These are phyloP conservation scores for Microplitis deprimator DNA, from an alignment of 2,888 invertebrate species.

Conservation along the genomic window DNA sequence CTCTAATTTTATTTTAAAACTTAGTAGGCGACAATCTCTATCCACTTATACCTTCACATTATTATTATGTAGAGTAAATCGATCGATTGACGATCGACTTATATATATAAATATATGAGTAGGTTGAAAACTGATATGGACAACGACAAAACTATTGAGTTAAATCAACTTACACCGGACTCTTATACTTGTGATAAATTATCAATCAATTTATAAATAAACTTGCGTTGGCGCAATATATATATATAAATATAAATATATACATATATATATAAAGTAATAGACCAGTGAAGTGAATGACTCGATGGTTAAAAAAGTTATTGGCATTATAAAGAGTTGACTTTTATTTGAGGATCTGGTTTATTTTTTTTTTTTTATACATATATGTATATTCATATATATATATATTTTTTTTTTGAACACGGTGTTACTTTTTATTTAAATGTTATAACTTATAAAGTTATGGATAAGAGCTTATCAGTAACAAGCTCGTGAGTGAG, in stretches of 20 bases:
- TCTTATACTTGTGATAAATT: slow-evolving; percentile 52
- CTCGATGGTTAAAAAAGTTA: neutral
- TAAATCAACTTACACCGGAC: slow-evolving; percentile 3
- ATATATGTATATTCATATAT: neutral
- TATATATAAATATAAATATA: no score
- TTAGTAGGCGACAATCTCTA: slow-evolving; percentile 34
- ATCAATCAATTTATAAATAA: slow-evolving; percentile 60
- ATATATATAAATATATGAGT: slow-evolving; percentile 2
- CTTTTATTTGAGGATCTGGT: slow-evolving; percentile 15
- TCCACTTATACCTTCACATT: neutral
- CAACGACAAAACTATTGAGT: neutral
- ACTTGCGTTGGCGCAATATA: slow-evolving; percentile 49
- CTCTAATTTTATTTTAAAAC: slow-evolving; percentile 42
- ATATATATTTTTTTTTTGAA: neutral
- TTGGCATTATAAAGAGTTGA: neutral
- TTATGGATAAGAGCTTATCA: neutral
- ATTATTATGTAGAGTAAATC: slow-evolving; percentile 1
- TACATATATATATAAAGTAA: no score
- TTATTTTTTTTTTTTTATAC: neutral
- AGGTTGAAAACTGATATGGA: neutral
- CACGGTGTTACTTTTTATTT: neutral
- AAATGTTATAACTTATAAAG: neutral
- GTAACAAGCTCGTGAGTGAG: neutral
- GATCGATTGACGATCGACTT: slow-evolving; percentile 24
- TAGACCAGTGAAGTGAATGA: neutral